A percentile compares a stretch with the other conserved stretches of the same genome.
Evolutionary conservation across 2,797 vertebrate species (phyloP).

Genomic region (Gallinago stenura): DNA sequence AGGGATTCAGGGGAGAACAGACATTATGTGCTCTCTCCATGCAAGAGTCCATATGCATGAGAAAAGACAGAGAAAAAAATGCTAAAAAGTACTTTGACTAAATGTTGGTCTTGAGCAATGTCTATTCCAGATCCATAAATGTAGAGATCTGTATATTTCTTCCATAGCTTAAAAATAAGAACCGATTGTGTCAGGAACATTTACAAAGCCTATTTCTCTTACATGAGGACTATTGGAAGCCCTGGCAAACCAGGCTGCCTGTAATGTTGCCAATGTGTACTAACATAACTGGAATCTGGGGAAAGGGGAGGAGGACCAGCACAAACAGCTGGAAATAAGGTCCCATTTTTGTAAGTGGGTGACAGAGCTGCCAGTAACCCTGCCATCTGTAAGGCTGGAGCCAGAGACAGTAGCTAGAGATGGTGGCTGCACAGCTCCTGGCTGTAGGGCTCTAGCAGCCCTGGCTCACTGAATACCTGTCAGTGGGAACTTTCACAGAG

Average conservation of each 20-base stretch:
- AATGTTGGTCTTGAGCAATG: not conserved
- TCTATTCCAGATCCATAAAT: not conserved
- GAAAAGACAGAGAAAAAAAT: not conserved
- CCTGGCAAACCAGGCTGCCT: not conserved
- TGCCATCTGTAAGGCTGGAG: not conserved
- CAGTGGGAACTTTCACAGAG: not conserved
- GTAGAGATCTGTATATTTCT: not conserved
- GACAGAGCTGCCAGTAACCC: not conserved
- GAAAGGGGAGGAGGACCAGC: not conserved
- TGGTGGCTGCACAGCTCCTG: not conserved
- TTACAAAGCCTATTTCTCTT: not conserved
- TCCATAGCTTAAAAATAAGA: not conserved
- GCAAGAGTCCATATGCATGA: not conserved
- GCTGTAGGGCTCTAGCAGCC: not conserved
- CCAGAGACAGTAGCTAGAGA: not conserved
- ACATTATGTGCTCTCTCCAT: not conserved
- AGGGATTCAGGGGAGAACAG: slow-evolving; percentile 11
- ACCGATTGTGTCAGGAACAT: not conserved
- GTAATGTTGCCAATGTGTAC: not conserved
- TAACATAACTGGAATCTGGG: not conserved
- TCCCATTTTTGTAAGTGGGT: accelerated
- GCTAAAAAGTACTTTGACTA: not conserved
- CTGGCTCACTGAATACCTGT: not conserved
- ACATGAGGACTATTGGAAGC: not conserved
- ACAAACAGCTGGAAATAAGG: not conserved